Evolutionary conservation across 2,888 invertebrate genomes (phyloP).

Genomic region (Suillia variegata): DNA sequence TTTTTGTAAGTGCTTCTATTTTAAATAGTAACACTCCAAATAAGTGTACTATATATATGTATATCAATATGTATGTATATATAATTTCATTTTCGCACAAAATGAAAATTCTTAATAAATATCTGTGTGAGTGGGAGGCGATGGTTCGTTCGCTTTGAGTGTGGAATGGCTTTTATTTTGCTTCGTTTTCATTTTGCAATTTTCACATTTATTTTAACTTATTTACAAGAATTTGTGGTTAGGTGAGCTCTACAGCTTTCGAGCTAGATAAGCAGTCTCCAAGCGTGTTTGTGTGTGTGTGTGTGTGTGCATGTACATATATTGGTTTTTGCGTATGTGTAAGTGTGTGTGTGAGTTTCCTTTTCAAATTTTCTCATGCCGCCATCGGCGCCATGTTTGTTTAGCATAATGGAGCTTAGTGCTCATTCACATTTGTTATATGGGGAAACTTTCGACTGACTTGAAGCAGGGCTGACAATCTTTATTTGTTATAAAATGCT

Average conservation of each 20-base stretch:
- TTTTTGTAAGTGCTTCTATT: too few relatives aligned
- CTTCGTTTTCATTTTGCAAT: slow-evolving; percentile 24
- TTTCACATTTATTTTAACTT: slow-evolving; percentile 46
- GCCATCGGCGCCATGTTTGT: slow-evolving; percentile 43
- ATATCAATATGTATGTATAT: slow-evolving; percentile 10
- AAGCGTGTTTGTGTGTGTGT: neutral
- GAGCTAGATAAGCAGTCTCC: too few relatives aligned
- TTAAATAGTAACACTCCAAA: neutral
- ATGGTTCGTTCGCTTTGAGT: neutral
- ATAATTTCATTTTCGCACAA: slow-evolving; percentile 34
- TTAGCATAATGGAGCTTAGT: slow-evolving; percentile 23
- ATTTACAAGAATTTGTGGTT: slow-evolving; percentile 40
- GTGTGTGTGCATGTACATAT: neutral
- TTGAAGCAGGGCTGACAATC: neutral
- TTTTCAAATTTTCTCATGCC: slow-evolving; percentile 2
- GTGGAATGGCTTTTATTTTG: too few relatives aligned
- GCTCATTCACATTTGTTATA: neutral
- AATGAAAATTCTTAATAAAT: slow-evolving; percentile 10
- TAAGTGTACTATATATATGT: too few relatives aligned
- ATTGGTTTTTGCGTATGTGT: neutral
- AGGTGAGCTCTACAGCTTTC: neutral
- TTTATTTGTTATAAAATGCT: too few relatives aligned
- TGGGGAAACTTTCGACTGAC: slow-evolving; percentile 5
- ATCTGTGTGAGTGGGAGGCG: neutral
- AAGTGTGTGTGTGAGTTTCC: neutral